phyloP scores from a whole-genome alignment of 64 coral and sea anemone species.

The Montipora capricornis region DNA sequence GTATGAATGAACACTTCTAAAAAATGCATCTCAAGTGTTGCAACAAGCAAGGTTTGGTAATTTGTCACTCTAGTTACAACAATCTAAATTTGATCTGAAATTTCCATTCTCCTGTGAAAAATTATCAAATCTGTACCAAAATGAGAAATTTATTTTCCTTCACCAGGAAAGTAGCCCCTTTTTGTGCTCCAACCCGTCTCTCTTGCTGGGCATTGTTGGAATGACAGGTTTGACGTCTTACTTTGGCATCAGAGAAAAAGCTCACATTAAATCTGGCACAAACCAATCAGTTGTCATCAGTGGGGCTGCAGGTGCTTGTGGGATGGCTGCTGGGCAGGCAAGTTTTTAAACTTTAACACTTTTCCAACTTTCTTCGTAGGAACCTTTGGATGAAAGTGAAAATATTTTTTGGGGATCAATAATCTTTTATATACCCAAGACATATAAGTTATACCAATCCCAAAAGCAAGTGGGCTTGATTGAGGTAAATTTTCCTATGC shows the following conservation, averaged over 20 bases:
- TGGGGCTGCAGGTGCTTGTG: constrained; percentile 90
- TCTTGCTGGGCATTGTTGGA: constrained; percentile 78
- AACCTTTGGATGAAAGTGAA: neutral
- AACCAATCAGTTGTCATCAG: constrained; percentile 82
- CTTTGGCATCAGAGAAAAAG: constrained; percentile 76
- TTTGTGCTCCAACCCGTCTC: constrained; percentile 72
- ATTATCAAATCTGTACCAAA: no score
- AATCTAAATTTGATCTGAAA: no score
- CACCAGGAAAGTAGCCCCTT: constrained; percentile 61
- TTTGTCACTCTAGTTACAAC: no score
- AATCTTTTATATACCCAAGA: no score
- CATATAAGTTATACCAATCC: no score
- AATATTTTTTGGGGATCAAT: no score
- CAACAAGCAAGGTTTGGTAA: no score
- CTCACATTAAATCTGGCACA: constrained; percentile 60
- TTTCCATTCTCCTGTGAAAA: no score
- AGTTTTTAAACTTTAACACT: neutral
- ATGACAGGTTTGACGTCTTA: constrained; percentile 67
- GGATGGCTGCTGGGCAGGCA: constrained; percentile 86
- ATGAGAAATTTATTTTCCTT: neutral
- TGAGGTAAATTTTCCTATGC: no score
- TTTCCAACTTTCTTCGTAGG: neutral
- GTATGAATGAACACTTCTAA: no score
- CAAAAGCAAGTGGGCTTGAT: no score
- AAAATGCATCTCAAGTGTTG: no score